Base-by-base conservation (phyloP, 2,888 invertebrate species). In the Macrophya alboannulata region DNA sequence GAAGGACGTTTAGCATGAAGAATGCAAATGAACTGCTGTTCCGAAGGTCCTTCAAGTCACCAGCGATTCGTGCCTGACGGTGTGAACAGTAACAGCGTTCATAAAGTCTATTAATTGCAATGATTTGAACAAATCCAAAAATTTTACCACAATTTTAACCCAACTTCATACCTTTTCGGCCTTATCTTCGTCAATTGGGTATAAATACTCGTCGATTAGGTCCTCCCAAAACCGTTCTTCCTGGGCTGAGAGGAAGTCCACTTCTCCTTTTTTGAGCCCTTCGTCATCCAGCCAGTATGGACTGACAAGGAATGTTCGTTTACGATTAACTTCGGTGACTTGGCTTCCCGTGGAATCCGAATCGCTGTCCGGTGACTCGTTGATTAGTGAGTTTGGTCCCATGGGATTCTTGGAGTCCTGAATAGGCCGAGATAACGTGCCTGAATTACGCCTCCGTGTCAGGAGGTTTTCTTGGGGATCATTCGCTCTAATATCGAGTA, bases 201-300 rank as follows among this genome's bases (percentile, higher is more conserved):
- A 94, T 31, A 98, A 94, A 92, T 98, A 97, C 90, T 96, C 96
- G 74, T 95, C 95, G 84, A 98, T 96, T 83, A 98, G 93, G 83
- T 96, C 96, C 85, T 95, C 95, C 97, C 98, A 98, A 94, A 98
- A 98, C 31, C 94, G 94, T 79, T 95, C 95, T 92, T 98, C 98
- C 68, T 95, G 94, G 17, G 95, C 94, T 0, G 95, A 94, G 65
- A 98, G 93, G 89, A 95, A 96, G 62, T 96, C 96, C 2, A 96
- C 95, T 79, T 96, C 95, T 0, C 97, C 97, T 86, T 95, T 95
- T 74, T 95, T 95, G 15, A 98, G 92, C 43, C 95, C 94, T 37
- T 95, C 95, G 89, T 97, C 97, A 88, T 96, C 96, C 59, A 97
- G 94, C 97, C 97, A 97, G 87, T 93, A 94, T 0, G 96, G 96